Evolutionary conservation across 2,797 vertebrate species (phyloP), one percentile per base, ranked within the genome.

Genomic region (Hypotaenidia okinawae): DNA sequence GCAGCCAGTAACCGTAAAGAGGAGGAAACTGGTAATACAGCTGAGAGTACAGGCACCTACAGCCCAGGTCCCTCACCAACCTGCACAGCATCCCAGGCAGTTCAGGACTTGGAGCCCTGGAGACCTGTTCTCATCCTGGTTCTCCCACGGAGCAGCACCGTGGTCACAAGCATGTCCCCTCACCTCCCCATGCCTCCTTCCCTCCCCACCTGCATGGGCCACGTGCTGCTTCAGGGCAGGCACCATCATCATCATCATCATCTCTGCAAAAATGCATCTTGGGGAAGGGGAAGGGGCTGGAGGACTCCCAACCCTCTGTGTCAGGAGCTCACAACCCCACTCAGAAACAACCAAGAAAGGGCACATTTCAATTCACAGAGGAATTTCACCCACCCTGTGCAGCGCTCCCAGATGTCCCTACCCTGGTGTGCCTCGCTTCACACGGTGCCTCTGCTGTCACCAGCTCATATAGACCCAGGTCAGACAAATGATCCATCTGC

Each of bases 391-490:
- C 2, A 3, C 28, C 49, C 80, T 0, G 5, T 1, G 14, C 33
- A 5, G 41, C 8, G 2, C 47, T 10, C 0, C 22, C 49, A 37
- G 75, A 19, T 72, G n/a, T 47, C 70, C 10, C 52, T 24, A 21
- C 19, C 33, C 19, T 2, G 66, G 3, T 9, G 30, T 0, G 0
- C 1, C 59, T 13, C 7, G 0, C 67, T 43, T 32, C 16, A 10
- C 84, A 5, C 55, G 2, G 73, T 0, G 5, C 52, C 76, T 30
- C 7, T 9, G 61, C 54, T 33, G 57, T 27, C 80, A 57, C 23
- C 11, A 32, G 24, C 61, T 43, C 13, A 0, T 11, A 3, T 0
- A 35, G 12, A 33, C 64, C 27, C 8, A 68, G 54, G 80, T 10
- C 83, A 47, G 78, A 35, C n/a, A 30, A 59, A 41, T 9, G 13